Evolutionary conservation across 2,797 vertebrate genomes (phyloP).

Genomic region (Carcharodon carcharias): DNA sequence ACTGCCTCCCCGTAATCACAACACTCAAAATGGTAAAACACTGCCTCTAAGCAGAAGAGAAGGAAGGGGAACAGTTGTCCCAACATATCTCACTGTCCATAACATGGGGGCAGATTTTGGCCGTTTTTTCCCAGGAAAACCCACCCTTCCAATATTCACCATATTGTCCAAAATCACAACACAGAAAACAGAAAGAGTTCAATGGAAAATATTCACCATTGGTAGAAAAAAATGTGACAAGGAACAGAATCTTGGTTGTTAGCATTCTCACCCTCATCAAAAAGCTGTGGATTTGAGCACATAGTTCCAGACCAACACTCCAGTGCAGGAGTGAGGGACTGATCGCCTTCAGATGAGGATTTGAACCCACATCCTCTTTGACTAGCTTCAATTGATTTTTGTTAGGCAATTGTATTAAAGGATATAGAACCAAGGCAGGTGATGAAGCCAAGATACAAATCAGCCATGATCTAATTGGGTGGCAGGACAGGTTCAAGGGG

Average conservation of each 20-base stretch:
- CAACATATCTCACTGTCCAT: too few species aligned
- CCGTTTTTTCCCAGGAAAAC: background rate
- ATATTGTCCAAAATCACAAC: background rate
- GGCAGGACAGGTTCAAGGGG: background rate
- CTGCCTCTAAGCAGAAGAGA: too few species aligned
- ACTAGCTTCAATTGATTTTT: background rate
- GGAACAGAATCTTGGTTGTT: background rate
- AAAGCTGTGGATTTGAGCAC: background rate
- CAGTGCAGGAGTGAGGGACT: background rate
- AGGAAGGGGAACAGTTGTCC: too few species aligned
- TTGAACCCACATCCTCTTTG: background rate
- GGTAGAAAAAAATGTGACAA: background rate
- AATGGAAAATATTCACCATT: background rate
- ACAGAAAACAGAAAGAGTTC: background rate
- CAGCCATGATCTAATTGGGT: background rate
- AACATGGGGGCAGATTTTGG: background rate
- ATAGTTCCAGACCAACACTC: background rate
- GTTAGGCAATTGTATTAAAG: background rate
- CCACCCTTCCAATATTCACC: background rate
- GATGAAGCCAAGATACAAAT: background rate
- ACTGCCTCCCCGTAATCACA: too few species aligned
- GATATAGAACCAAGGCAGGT: background rate
- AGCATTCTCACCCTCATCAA: background rate
- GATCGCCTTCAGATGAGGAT: background rate
- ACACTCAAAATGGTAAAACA: too few species aligned